Evolutionary conservation across 1,140 invertebrate species (phyloP), one percentile per base, ranked within the genome.

Genomic region (Psix sp.): DNA sequence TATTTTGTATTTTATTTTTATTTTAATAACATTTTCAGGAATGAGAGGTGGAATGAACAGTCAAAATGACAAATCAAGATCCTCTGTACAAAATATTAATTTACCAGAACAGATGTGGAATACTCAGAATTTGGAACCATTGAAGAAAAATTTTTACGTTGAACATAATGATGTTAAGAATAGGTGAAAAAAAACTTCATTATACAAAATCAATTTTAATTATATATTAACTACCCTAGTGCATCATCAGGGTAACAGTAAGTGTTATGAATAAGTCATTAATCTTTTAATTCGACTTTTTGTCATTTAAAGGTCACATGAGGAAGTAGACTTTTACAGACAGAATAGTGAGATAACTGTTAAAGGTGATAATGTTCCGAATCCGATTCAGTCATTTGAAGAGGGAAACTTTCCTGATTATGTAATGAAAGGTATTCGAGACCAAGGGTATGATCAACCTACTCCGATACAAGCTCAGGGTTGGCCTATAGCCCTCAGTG

Each of bases 141-240:
- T 94, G 77, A 88, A 90, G 57, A 94, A 93, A 81, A 89, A 93
- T 80, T 94, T 94, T 81, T 94, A 94, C 80, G 77, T 87, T 7
- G 91, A 92, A 74, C 89, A 91, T 79, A 87, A 89, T 9, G 82
- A 84, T 77, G 89, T 92, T 16, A 76, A 86, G 31, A 88, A 85
- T 49, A 87, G 89, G 89, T 89, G 75, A 18, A 14, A 13, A 15
- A 49, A 15, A 63, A 20, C 14, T 35, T 24, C 9, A 9, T 24
- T 24, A 5, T 4, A 24, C 9, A 24, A 24, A 24, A 24, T 5
- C 9, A 5, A 24, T 24, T 4, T 29, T 29, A 10, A 7, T 3
- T 3, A 10, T 29, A 10, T 29, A 3, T 29, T 10, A 29, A 29
- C 26, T 9, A 5, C 21, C 9, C 21, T 24, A 9, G 21, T 24